These are phyloP conservation scores for Streptopelia turtur DNA, from an alignment of 2,797 vertebrate genomes.

Conservation along the genomic window DNA sequence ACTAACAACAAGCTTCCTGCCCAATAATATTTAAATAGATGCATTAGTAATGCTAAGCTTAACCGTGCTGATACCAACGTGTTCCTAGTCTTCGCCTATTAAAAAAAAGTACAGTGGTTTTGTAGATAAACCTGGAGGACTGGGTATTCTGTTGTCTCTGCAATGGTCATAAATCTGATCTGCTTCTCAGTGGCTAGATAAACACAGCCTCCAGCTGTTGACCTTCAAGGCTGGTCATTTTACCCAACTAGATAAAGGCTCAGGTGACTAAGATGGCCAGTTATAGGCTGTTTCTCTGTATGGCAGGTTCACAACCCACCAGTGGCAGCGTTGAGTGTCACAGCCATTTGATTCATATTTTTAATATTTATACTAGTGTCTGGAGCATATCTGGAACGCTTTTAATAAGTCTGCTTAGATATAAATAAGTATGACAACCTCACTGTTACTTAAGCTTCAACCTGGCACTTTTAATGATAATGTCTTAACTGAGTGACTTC, in stretches of 20 bases:
- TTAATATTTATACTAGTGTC: background rate
- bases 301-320: background rate
- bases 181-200: background rate
- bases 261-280: background rate
- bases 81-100: background rate
- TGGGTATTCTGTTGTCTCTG: background rate
- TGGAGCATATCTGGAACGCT: background rate
- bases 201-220: background rate
- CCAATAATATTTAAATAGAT: slow-evolving; percentile 9
- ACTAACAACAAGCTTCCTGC: background rate
- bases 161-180: background rate
- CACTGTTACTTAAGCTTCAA: background rate
- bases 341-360: background rate
- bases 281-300: background rate
- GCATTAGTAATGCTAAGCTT: background rate
- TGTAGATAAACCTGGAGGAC: background rate
- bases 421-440: background rate
- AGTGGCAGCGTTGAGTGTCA: background rate
- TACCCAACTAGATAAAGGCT: accelerated
- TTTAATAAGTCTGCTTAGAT: background rate
- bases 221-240: background rate
- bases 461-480: background rate
- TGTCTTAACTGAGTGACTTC: background rate
- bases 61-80: background rate
- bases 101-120: background rate